These are phyloP conservation scores for Falco biarmicus DNA, from an alignment of 2,797 vertebrate genomes.

Conservation along the genomic window DNA sequence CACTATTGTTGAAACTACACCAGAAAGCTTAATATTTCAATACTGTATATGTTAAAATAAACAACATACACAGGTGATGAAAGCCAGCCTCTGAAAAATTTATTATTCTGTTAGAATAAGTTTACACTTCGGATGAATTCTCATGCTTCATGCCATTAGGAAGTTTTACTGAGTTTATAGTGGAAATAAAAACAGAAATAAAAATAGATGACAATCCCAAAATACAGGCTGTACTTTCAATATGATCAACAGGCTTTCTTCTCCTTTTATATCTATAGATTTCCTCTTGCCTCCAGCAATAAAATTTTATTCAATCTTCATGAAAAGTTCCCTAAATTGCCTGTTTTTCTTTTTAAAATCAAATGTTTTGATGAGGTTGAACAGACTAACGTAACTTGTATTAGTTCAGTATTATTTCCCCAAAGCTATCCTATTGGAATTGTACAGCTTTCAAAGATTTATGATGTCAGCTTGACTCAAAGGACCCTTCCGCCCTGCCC, in stretches of 20 bases:
- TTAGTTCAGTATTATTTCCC: not conserved
- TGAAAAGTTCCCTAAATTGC: not conserved
- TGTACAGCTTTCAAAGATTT: not conserved
- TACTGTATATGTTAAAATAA: constrained; percentile 73
- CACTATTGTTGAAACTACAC: constrained; percentile 63
- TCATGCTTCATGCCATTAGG: constrained; percentile 73
- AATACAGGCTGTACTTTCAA: constrained; percentile 59
- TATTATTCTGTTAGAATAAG: constrained; percentile 77
- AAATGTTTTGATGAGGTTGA: constrained; percentile 1
- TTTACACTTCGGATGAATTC: constrained; percentile 77
- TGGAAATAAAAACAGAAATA: constrained; percentile 81
- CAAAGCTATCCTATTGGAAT: not conserved
- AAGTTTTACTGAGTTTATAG: constrained; percentile 79
- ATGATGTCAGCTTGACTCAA: not conserved
- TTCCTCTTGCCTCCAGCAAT: constrained; percentile 25
- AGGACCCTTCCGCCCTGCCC: not conserved
- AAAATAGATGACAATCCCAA: constrained; percentile 77
- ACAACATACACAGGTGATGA: constrained; percentile 74
- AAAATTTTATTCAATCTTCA: not conserved
- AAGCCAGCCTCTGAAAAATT: constrained; percentile 79
- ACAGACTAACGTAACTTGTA: not conserved
- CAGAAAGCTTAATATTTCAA: constrained; percentile 71
- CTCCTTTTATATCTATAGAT: not conserved
- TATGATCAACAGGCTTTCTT: constrained; percentile 28
- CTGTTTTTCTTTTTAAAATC: constrained; percentile 6